These are phyloP conservation scores for Drosophila subsilvestris DNA, from an alignment of 2,888 invertebrate species.

Conservation along the genomic window DNA sequence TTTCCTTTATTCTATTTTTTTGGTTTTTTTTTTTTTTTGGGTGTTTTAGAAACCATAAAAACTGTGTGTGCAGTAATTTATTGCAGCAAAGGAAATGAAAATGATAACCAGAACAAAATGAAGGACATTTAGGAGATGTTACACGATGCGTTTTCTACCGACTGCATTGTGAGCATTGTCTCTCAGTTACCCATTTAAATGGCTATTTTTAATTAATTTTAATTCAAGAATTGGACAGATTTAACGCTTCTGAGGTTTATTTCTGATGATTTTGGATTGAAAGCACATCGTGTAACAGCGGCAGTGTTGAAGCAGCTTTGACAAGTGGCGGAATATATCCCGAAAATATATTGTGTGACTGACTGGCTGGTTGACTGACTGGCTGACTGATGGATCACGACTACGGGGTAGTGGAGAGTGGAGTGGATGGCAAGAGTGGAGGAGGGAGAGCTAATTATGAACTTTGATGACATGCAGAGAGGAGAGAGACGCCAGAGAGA, in stretches of 20 bases:
- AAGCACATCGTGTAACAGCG: background rate
- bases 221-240: background rate
- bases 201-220: background rate
- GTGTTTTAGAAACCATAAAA: slow-evolving; percentile 32
- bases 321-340: slow-evolving; percentile 37
- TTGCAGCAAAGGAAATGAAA: slow-evolving; percentile 38
- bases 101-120: slow-evolving; percentile 33
- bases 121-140: slow-evolving; percentile 21
- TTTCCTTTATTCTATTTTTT: slow-evolving; percentile 22
- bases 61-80: slow-evolving; percentile 40
- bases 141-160: slow-evolving; percentile 5
- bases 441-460: slow-evolving; percentile 57
- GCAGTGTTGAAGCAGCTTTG: slow-evolving; percentile 8
- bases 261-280: background rate
- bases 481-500: slow-evolving; percentile 28
- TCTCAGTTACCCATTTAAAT: background rate
- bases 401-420: slow-evolving; percentile 2
- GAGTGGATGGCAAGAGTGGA: slow-evolving; percentile 8
- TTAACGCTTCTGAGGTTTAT: background rate
- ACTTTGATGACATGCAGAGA: slow-evolving; percentile 63
- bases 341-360: slow-evolving; percentile 69
- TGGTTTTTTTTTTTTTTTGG: slow-evolving; percentile 17
- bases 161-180: background rate
- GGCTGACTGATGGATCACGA: slow-evolving; percentile 43
- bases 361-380: slow-evolving; percentile 36